A percentile compares a stretch with the other conserved stretches of the same genome.
phyloP scores from a whole-genome alignment of 1,140 invertebrate species.

The Artemia franciscana region DNA sequence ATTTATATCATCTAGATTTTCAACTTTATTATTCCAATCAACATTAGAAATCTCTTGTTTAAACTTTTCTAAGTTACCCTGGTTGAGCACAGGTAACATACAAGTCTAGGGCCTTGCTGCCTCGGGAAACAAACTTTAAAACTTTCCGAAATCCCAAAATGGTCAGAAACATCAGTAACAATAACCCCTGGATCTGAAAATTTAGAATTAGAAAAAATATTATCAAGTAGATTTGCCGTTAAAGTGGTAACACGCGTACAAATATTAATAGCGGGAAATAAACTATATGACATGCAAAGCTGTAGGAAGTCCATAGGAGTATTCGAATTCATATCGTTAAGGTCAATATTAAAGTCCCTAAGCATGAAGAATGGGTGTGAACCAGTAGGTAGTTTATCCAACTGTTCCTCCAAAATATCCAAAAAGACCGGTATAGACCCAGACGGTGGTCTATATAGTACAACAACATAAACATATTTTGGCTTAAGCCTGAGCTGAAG shows the following conservation, averaged over 20 bases:
- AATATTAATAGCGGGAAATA: neutral
- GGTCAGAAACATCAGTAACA: too few relatives aligned
- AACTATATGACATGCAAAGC: too few relatives aligned
- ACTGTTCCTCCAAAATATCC: neutral
- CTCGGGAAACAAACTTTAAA: too few relatives aligned
- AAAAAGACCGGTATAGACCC: neutral
- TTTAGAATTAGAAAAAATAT: neutral
- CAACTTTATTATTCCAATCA: too few relatives aligned
- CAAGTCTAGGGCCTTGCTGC: too few relatives aligned
- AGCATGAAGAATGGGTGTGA: neutral
- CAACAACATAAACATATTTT: neutral
- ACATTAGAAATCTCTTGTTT: too few relatives aligned
- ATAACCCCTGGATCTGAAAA: neutral
- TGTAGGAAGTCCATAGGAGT: neutral
- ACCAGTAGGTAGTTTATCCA: neutral
- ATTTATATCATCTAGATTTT: too few relatives aligned
- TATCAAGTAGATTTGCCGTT: neutral
- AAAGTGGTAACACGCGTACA: neutral
- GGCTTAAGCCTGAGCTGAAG: neutral
- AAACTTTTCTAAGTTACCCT: too few relatives aligned
- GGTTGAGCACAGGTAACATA: too few relatives aligned
- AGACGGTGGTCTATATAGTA: neutral
- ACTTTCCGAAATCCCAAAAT: too few relatives aligned
- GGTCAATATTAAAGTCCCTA: neutral
- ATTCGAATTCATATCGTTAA: neutral